A percentile compares a stretch with the other conserved stretches of the same genome.
Evolutionary conservation across 2,888 invertebrate species (phyloP).

Genomic region (Cephus pulcher): DNA sequence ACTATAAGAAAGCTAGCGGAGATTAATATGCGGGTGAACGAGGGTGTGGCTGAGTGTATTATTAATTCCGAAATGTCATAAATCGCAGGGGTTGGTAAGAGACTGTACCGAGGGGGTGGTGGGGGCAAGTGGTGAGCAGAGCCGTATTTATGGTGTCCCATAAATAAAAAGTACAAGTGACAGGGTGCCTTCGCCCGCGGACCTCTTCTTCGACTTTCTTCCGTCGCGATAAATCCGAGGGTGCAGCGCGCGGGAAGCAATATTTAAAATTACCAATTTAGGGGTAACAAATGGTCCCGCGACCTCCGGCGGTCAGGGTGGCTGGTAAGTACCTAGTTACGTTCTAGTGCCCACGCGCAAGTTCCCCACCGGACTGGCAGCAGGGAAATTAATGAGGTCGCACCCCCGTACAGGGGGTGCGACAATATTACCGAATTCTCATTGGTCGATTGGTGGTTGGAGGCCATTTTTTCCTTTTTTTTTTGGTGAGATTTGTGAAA

Average conservation of each 20-base stretch:
- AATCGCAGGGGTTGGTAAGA: background rate
- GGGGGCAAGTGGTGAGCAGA: background rate
- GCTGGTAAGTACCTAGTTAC: background rate
- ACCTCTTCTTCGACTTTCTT: background rate
- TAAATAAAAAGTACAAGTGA: constrained; percentile 7
- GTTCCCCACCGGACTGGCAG: background rate
- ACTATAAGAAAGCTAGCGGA: background rate
- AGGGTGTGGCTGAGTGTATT: constrained; percentile 1
- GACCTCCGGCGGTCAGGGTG: background rate
- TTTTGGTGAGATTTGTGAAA: background rate
- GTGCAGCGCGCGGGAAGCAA: background rate
- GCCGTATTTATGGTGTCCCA: constrained; percentile 2
- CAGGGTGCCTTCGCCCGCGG: background rate
- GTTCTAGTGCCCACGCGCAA: background rate
- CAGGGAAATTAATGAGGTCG: background rate
- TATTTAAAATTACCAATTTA: constrained; percentile 15
- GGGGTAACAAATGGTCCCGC: constrained; percentile 8
- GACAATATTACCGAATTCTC: background rate
- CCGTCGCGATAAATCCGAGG: constrained; percentile 2
- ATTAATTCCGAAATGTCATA: constrained; percentile 2
- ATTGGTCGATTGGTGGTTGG: background rate
- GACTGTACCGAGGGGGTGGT: background rate
- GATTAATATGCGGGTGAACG: constrained; percentile 2
- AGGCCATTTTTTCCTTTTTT: background rate
- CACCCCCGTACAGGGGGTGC: background rate